Evolutionary conservation across 2,888 invertebrate species (phyloP), one percentile per base, ranked within the genome.

Genomic region (Leuctra nigra): DNA sequence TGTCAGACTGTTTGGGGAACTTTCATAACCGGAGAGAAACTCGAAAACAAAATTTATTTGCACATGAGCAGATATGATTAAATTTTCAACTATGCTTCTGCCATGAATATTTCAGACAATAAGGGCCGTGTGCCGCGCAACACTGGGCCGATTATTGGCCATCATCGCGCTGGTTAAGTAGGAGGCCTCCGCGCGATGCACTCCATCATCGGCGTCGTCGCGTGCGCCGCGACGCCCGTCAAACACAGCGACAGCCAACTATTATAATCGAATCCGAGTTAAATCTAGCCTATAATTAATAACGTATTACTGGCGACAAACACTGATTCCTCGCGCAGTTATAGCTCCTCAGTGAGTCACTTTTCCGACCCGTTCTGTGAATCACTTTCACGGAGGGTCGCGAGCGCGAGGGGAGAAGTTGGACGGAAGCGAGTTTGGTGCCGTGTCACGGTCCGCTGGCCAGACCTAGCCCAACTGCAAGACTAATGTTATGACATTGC

Each of bases 401-500:
- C 50, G 18, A 35, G 35, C 20, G 35, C n/a, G 35, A 35, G 35
- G 50, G 23, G 29, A 25, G 44, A 44, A 44, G 7, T 35, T 50
- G 35, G 35, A 50, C 50, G 50, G 50, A 50, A 50, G 50, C 35
- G 20, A 20, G 44, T 44, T n/a, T 23, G 44, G 44, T 50, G 33
- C 22, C 50, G 13, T 25, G 48, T 50, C 50, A 50, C 35, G 50
- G 50, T 35, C 33, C 50, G 35, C 18, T 35, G 6, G 44, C 48
- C 48, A 11, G 4, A 18, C 48, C 29, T 18, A 50, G 35, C 22
- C 35, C 35, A 29, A 18, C 36, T 13, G 23, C 33, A 16, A 50
- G 18, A 16, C 33, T 33, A 50, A 50, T 50, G 22, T 50, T 50
- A 50, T 50, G 50, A 50, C 50, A 20, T 50, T n/a, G n/a, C n/a